These are phyloP conservation scores for Characodon lateralis DNA, from an alignment of 2,797 vertebrate species.

Conservation along the genomic window DNA sequence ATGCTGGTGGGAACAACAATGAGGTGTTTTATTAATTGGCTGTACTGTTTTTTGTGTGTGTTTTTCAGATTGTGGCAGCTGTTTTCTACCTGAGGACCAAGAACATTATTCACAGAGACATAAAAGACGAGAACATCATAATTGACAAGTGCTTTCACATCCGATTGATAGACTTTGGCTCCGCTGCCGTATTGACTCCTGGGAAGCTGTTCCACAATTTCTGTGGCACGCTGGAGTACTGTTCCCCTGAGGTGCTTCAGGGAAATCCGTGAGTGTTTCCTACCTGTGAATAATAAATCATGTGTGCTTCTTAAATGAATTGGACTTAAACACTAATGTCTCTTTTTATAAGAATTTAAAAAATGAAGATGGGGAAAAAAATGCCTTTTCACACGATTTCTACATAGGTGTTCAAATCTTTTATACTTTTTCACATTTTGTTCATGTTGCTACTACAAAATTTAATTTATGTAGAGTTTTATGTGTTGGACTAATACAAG, in stretches of 20 bases:
- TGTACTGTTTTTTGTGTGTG: not conserved
- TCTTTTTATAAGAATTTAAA: not conserved
- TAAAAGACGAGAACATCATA: conserved; percentile 97
- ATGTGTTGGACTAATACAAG: too few relatives aligned
- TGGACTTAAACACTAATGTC: not conserved
- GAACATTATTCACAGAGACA: conserved; percentile 90
- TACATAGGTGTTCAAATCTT: too few relatives aligned
- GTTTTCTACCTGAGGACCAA: conserved; percentile 86
- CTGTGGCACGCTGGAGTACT: conserved; percentile 95
- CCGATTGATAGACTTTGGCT: conserved; percentile 94
- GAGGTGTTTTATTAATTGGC: not conserved
- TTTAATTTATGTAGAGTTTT: too few relatives aligned
- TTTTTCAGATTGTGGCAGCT: conserved; percentile 87
- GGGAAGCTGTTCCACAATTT: conserved; percentile 91
- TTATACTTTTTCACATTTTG: not conserved
- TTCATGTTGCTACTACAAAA: not conserved
- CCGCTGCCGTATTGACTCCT: conserved; percentile 86
- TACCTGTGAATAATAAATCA: not conserved
- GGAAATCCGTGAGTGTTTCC: conserved; percentile 89
- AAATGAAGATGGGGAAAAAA: too few relatives aligned
- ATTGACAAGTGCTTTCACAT: conserved; percentile 91
- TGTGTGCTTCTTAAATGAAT: not conserved
- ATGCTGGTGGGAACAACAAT: not conserved
- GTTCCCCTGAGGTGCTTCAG: conserved; percentile 93
- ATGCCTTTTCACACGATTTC: too few relatives aligned